A percentile compares a stretch with the other conserved stretches of the same genome.
These are phyloP conservation scores for Emydocephalus ijimae DNA, from an alignment of 2,113 vertebrate genomes.

Conservation along the genomic window DNA sequence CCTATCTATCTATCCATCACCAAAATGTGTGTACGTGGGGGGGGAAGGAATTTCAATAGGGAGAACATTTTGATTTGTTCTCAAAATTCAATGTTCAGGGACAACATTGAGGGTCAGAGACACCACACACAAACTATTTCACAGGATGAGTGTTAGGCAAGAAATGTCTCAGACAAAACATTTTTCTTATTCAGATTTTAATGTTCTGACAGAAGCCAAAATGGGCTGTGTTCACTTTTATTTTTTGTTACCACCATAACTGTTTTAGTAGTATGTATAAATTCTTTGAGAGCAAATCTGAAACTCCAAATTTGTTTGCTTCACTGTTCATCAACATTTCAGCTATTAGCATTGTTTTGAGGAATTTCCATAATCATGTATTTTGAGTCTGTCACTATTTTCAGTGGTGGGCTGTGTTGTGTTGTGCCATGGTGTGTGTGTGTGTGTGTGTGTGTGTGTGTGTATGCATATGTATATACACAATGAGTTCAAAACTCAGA, in stretches of 20 bases:
- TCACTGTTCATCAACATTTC: not conserved
- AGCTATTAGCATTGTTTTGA: not conserved
- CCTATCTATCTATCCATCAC: no score
- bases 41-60: no score
- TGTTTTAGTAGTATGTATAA: not conserved
- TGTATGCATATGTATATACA: not conserved
- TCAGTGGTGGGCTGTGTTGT: not conserved
- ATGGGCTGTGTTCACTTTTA: not conserved
- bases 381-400: not conserved
- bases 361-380: not conserved
- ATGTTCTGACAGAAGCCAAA: not conserved
- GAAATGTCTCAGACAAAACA: not conserved
- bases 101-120: no score
- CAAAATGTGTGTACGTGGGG: no score
- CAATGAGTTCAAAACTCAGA: not conserved
- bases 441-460: not conserved
- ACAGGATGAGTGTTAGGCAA: not conserved
- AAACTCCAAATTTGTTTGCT: not conserved
- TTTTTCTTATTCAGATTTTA: not conserved
- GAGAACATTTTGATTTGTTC: no score
- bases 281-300: not conserved
- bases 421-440: not conserved
- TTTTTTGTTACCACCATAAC: not conserved
- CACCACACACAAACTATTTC: not conserved
- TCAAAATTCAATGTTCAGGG: no score